Conservation (phyloP, 2,797 vertebrate genomes). For the Triplophysa bombifrons region DNA sequence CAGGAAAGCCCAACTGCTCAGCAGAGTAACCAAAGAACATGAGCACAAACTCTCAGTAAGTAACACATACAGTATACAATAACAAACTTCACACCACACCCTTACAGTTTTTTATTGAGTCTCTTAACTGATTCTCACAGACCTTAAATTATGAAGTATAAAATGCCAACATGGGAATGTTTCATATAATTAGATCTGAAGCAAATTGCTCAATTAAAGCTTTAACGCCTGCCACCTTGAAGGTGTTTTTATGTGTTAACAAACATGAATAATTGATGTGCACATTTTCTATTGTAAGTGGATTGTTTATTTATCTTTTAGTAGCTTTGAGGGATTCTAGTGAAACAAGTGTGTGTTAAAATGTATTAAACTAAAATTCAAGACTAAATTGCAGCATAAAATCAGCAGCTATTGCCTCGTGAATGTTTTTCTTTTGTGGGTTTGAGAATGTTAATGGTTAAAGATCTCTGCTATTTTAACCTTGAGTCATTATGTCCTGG, state of each 20-base stretch:
- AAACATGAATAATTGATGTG: slow-evolving; percentile 17
- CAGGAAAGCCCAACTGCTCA: slow-evolving; percentile 92
- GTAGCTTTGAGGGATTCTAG: not conserved
- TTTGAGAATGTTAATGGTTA: not conserved
- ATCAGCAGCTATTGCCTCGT: slow-evolving; percentile 3
- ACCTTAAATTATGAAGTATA: not conserved
- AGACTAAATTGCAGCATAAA: not conserved
- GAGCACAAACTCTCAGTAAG: slow-evolving; percentile 97
- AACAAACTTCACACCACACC: too few relatives aligned
- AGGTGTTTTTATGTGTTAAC: slow-evolving; percentile 15
- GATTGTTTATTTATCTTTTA: not conserved
- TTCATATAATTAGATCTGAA: not conserved
- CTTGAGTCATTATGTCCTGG: slow-evolving; percentile 28
- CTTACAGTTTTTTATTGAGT: too few relatives aligned
- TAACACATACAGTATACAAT: not conserved
- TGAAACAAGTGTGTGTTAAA: not conserved
- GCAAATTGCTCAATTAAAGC: slow-evolving; percentile 1
- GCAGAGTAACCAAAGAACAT: slow-evolving; percentile 94
- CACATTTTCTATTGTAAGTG: not conserved
- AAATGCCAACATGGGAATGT: not conserved
- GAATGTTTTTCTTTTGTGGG: too few relatives aligned
- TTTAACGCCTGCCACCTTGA: slow-evolving; percentile 10
- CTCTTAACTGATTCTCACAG: too few relatives aligned
- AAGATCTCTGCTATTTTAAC: slow-evolving; percentile 36
- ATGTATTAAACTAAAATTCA: not conserved